Percentiles rank a stretch among this genome's conserved stretches.
These are phyloP conservation scores for Agrilus biguttatus DNA, from an alignment of 2,888 invertebrate species.

Conservation along the genomic window DNA sequence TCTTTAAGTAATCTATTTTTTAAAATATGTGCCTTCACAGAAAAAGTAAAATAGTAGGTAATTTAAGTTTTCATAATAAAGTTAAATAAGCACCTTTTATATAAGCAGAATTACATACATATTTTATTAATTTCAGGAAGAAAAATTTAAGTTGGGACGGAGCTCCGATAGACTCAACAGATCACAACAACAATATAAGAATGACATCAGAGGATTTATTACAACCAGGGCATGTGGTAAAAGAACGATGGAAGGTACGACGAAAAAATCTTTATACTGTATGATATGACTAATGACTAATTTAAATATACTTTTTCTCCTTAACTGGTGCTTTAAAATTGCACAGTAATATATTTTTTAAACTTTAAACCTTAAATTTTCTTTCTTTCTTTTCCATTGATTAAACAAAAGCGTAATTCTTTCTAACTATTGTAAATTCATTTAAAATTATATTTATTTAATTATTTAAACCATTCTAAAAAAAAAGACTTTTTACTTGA, in stretches of 20 bases:
- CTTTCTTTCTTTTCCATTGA: no score
- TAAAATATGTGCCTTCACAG: not conserved
- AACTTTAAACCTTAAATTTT: no score
- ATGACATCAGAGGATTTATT: conserved; percentile 89
- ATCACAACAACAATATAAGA: conserved; percentile 58
- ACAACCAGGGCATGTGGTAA: conserved; percentile 93
- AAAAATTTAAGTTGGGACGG: conserved; percentile 31
- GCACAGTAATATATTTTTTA: no score
- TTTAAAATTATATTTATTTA: no score
- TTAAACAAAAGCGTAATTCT: no score
- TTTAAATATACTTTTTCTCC: not conserved
- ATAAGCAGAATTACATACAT: not conserved
- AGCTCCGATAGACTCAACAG: conserved; percentile 33
- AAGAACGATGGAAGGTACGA: conserved; percentile 97
- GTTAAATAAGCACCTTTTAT: not conserved
- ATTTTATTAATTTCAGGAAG: conserved; percentile 20
- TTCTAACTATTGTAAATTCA: no score
- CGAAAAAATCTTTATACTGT: not conserved
- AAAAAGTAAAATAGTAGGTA: not conserved
- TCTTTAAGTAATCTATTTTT: not conserved
- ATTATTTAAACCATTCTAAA: no score
- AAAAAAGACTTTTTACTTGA: no score
- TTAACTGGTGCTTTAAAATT: no score
- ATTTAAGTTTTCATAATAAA: not conserved
- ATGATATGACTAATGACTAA: not conserved